phyloP scores from a whole-genome alignment of 2,113 vertebrate genomes.

The Etheostoma spectabile region DNA sequence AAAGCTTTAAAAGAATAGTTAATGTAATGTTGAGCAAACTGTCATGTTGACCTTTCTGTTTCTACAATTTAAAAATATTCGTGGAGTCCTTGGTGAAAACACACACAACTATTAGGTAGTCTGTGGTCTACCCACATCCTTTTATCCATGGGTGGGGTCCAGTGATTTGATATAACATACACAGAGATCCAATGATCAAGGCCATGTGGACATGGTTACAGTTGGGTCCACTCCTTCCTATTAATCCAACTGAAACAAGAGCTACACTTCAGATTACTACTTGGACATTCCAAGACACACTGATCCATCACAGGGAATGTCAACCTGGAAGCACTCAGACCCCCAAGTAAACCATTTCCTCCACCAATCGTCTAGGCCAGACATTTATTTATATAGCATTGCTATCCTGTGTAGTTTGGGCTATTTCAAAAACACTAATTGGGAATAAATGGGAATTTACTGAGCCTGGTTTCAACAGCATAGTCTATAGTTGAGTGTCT shows the following conservation, averaged over 20 bases:
- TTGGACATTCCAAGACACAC: conserved; percentile 66
- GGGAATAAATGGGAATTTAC: conserved; percentile 48
- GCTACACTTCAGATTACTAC: conserved; percentile 57
- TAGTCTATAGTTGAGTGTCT: conserved; percentile 43
- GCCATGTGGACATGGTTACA: conserved; percentile 64
- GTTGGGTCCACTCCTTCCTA: conserved; percentile 38
- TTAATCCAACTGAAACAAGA: conserved; percentile 67
- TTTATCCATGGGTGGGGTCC: conserved; percentile 60
- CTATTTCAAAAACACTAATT: conserved; percentile 65
- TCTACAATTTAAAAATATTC: neutral
- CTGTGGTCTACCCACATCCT: conserved; percentile 36
- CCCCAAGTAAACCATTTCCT: conserved; percentile 75
- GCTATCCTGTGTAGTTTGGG: conserved; percentile 59
- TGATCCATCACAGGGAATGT: conserved; percentile 75
- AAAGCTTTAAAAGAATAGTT: neutral
- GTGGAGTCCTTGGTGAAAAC: conserved; percentile 23
- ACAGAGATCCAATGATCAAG: conserved; percentile 48
- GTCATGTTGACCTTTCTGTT: neutral
- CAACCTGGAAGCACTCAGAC: conserved; percentile 78
- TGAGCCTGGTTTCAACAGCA: conserved; percentile 62
- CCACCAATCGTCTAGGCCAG: conserved; percentile 58
- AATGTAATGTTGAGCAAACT: neutral
- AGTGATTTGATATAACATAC: conserved; percentile 54
- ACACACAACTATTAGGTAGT: neutral
- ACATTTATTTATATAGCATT: conserved; percentile 76